These are phyloP conservation scores for Zoanthus sansibaricus DNA, from an alignment of 92 coral and sea anemone genomes.

Conservation along the genomic window DNA sequence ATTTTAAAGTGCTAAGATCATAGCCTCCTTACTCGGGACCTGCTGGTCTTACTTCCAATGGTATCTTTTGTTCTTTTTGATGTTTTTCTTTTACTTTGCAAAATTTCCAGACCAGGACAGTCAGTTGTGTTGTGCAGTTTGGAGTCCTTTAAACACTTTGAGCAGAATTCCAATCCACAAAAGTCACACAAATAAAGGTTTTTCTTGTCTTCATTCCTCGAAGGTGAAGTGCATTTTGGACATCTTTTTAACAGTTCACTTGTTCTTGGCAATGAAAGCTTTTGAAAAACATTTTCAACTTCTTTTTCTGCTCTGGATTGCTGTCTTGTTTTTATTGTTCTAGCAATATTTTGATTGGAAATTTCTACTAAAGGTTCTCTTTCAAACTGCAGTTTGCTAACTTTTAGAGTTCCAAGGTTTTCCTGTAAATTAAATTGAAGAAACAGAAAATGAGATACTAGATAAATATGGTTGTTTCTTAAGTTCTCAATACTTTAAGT, in stretches of 20 bases:
- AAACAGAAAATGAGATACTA: conserved; percentile 11
- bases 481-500: too few species aligned
- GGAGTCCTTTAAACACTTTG: conserved; percentile 40
- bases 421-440: conserved; percentile 26
- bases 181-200: conserved; percentile 30
- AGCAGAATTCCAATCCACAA: conserved; percentile 34
- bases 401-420: conserved; percentile 14
- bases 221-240: conserved; percentile 46
- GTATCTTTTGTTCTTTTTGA: conserved; percentile 18
- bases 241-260: conserved; percentile 16
- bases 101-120: conserved; percentile 29
- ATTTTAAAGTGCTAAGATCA: not conserved
- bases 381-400: conserved; percentile 12
- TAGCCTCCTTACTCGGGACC: conserved; percentile 35
- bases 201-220: conserved; percentile 17
- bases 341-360: conserved; percentile 8
- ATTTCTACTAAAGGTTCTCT: not conserved
- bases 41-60: conserved; percentile 34
- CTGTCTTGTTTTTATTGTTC: conserved; percentile 5
- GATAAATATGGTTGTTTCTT: too few species aligned
- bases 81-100: conserved; percentile 9
- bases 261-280: not conserved
- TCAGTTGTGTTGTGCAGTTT: conserved; percentile 26
- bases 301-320: not conserved
- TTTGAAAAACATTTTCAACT: not conserved